Evolutionary conservation across 2,113 vertebrate genomes (phyloP).

Genomic region (Nothobranchius furzeri): DNA sequence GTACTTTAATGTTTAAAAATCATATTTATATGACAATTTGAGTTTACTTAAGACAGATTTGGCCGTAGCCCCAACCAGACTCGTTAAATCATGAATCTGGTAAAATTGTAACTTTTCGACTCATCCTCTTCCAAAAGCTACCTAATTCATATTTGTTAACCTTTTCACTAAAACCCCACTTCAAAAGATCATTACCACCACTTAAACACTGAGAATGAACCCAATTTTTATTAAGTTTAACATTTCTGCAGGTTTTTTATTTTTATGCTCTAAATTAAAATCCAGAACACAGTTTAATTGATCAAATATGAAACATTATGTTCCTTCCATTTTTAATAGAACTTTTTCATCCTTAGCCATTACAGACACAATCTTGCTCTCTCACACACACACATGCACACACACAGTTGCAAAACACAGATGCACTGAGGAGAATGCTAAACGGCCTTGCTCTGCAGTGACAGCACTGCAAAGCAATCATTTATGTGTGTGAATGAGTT

Average conservation of each 20-base stretch:
- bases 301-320: background rate
- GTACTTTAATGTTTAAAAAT: too few species aligned
- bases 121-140: too few species aligned
- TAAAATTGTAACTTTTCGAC: too few species aligned
- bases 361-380: conserved; percentile 2
- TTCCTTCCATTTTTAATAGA: background rate
- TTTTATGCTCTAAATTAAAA: background rate
- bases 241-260: background rate
- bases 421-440: conserved; percentile 26
- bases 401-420: background rate
- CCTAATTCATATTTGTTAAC: too few species aligned
- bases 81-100: too few species aligned
- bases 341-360: conserved; percentile 12
- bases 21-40: too few species aligned
- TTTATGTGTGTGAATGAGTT: conserved; percentile 34
- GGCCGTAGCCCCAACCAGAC: too few species aligned
- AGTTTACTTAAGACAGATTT: too few species aligned
- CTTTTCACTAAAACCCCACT: too few species aligned
- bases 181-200: too few species aligned
- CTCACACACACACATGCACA: background rate
- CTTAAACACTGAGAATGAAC: too few species aligned
- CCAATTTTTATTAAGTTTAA: too few species aligned
- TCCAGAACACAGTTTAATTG: background rate
- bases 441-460: conserved; percentile 58
- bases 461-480: conserved; percentile 57